Evolutionary conservation across 2,113 vertebrate species (phyloP), one percentile per base, ranked within the genome.

Genomic region (Muntiacus muntjak): DNA sequence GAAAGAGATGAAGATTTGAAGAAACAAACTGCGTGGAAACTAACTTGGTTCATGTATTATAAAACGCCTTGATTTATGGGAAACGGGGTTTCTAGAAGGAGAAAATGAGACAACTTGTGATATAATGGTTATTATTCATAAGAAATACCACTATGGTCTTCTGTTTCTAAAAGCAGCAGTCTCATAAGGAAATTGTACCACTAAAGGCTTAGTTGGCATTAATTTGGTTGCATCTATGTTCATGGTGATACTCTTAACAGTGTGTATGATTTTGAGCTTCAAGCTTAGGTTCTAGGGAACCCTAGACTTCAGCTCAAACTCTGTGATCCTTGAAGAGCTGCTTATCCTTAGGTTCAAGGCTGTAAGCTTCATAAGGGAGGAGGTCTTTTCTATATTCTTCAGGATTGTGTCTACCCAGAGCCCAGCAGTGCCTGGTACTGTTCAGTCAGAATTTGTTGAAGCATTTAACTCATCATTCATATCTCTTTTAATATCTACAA

Each of bases 131-230:
- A 47, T 92, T 94, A 87, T 82, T 94, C 76, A 25, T 76, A 71
- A 91, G 76, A 97, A 97, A 97, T 94, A 55, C 26, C 67, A 89
- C 50, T 40, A 13, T 13, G n/a, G n/a, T 19, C 67, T 33, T 87
- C 19, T 89, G 25, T 82, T 95, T 95, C 64, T 83, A 76, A 94
- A 97, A 78, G 64, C 83, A 67, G 33, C 90, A n/a, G 55, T 91
- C 47, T 92, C 45, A 57, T 47, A 47, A 84, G 28, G 55, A 89
- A 93, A 97, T 54, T 81, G n/a, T 76, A 89, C 94, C 10, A 78
- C 33, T 28, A 55, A 87, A 93, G 40, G 40, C 7, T 79, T 85
- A 76, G n/a, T 52, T 95, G 76, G 50, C 36, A 82, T 60, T 92
- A n/a, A 81, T 93, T 7, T 85, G 43, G 30, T 60, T 95, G 5